Evolutionary conservation across 2,797 vertebrate species (phyloP), one percentile per base, ranked within the genome.

Genomic region (Girardinus metallicus): DNA sequence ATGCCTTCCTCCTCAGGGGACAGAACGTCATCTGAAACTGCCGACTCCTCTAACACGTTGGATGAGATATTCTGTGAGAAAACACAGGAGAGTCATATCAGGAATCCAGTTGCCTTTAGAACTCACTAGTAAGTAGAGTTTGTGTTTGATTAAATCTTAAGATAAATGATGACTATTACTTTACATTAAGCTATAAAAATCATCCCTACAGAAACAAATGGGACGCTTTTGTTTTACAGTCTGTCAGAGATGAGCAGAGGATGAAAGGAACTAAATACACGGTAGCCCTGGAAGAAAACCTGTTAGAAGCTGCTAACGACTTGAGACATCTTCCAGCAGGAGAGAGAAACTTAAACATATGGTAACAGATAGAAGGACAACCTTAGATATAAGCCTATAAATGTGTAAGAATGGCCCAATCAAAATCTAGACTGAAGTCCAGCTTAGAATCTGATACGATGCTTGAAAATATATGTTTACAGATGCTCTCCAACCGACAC

Each of bases 1-100:
- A 98, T 97, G 53, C 97, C 97, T 86, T 98, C 97, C 93, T 98
- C 97, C 53, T 98, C 97, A 0, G 97, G 97, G 0, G 97, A 97
- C 82, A 98, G 91, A 82, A 98, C 96, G 78, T 98, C 97, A 73
- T 98, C 97, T 0, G 97, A 98, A 80, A 98, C 95, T 0, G 97
- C 97, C 0, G 97, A 98, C 88, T 98, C 97, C 85, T 98, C 97
- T 85, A 98, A 93, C 29, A 97, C 94, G 0, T 98, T 98, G 76
- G 97, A 98, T 0, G 97, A 98, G 92, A 98, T 96, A 85, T 96
- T 96, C 97, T 98, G 87, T 36, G 11, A 31, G 72, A 13, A 55
- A 83, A 89, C 31, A 77, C 4, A 49, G 4, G 72, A 4, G n/a
- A 47, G 73, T 81, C 16, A 85, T 31, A 31, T 31, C 29, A 23